Base-by-base conservation (phyloP, 2,797 vertebrate species). In the Acanthiza pusilla region DNA sequence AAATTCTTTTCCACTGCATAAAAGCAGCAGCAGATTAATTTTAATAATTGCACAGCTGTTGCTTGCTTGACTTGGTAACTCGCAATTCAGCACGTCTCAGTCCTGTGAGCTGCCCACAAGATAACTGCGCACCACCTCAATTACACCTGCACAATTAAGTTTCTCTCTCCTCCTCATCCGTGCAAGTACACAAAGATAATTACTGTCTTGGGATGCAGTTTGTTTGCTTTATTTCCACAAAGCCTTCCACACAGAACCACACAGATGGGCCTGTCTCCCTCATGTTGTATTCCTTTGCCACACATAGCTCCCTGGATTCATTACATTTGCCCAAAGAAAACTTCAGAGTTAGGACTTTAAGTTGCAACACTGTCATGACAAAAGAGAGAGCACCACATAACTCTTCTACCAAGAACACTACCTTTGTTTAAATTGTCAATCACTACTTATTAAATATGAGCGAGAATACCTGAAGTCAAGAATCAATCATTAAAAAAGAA, bases 121-220 rank as follows among this genome's bases (percentile, higher is more conserved):
- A 17, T 42, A 86, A 84, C 75, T 17, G 27, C 20, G 40, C 36
- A 57, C 18, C 51, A 88, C 84, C 76, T 85, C 91, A 91, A 27
- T 72, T 88, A 93, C 75, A 95, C 72, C 89, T 75, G 85, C 66
- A 77, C 82, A 84, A 92, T 81, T 89, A 75, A 67, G 25, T 21
- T 61, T 75, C 65, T n/a, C 40, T 94, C 45, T 71, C 68, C 45
- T 66, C 16, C 60, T 63, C 72, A 45, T 25, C 50, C 12, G 1
- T 13, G 32, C 78, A 92, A 75, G 68, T 42, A 75, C 62, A 65
- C 43, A 43, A 42, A 80, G 65, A 53, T 83, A 83, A 95, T 83
- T 76, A 53, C 14, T 80, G 54, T 68, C 89, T 66, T 42, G 65
- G 89, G 84, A 93, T 55, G 34, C 29, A 43, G 50, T 54, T 67